Evolutionary conservation across 2,888 invertebrate genomes (phyloP).

Genomic region (Rotaria sp.): DNA sequence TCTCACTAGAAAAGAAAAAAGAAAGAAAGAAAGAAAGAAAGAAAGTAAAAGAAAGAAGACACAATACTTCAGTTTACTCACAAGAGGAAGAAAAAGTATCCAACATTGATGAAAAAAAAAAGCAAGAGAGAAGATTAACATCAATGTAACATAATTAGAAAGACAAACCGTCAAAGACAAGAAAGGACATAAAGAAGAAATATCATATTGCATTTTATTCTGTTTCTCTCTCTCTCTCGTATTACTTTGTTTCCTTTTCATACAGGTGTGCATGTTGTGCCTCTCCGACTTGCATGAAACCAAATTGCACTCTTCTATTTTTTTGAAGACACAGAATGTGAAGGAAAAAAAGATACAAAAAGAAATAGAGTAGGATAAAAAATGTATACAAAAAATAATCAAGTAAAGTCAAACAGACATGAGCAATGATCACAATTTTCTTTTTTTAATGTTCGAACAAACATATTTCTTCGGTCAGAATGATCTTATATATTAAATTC

Average conservation of each 20-base stretch:
- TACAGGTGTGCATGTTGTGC: not conserved
- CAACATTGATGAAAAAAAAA: not conserved
- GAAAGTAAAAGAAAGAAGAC: not conserved
- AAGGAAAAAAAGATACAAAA: not conserved
- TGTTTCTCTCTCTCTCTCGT: not conserved
- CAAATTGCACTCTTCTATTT: not conserved
- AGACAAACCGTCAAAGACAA: not conserved
- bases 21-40: not conserved
- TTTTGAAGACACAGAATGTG: not conserved
- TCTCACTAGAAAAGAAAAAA: not conserved
- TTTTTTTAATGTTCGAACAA: not conserved
- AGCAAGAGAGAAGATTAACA: not conserved
- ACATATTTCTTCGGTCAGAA: not conserved
- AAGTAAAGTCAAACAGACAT: not conserved
- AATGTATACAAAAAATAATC: not conserved
- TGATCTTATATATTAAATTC: not conserved
- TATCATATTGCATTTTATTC: not conserved
- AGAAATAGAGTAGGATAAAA: not conserved
- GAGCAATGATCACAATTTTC: not conserved
- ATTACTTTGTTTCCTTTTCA: not conserved
- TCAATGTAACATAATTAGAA: slow-evolving; percentile 2
- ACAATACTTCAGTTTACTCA: not conserved
- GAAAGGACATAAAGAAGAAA: not conserved
- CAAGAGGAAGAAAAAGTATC: not conserved
- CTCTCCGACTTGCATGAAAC: not conserved